Conservation (phyloP, 2,113 vertebrate species). For the Ptilorrhoa leucosticta region DNA sequence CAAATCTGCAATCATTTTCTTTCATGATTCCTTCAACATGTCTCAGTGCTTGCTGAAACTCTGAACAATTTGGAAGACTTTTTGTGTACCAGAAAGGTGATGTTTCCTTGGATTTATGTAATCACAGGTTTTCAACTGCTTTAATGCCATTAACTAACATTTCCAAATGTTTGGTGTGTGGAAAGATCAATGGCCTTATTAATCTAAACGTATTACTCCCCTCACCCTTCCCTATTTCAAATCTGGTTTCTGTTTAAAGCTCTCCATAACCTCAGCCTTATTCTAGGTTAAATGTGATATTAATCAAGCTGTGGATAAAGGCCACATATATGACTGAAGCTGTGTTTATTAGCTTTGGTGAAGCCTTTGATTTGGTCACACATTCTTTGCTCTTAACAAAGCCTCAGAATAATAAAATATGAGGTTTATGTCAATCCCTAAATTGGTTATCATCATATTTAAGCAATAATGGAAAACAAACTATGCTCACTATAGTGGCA, state of each 20-base stretch:
- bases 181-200: slow-evolving; percentile 59
- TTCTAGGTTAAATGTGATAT: slow-evolving; percentile 68
- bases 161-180: slow-evolving; percentile 37
- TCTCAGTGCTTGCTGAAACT: not conserved
- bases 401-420: slow-evolving; percentile 46
- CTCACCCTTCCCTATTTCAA: slow-evolving; percentile 14
- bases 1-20: not conserved
- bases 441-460: slow-evolving; percentile 49
- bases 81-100: not conserved
- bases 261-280: slow-evolving; percentile 57
- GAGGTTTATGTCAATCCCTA: slow-evolving; percentile 37
- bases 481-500: not conserved
- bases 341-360: slow-evolving; percentile 66
- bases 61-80: not conserved
- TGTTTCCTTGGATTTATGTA: slow-evolving; percentile 45
- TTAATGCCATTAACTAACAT: slow-evolving; percentile 38
- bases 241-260: slow-evolving; percentile 68
- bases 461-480: slow-evolving; percentile 44
- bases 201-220: slow-evolving; percentile 49
- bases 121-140: not conserved
- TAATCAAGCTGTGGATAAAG: slow-evolving; percentile 70
- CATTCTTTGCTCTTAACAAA: slow-evolving; percentile 63
- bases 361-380: slow-evolving; percentile 64
- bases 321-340: slow-evolving; percentile 58
- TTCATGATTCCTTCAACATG: slow-evolving; percentile 27